Base-by-base conservation (phyloP, 1,140 invertebrate species). In the Zaprionus ghesquierei region DNA sequence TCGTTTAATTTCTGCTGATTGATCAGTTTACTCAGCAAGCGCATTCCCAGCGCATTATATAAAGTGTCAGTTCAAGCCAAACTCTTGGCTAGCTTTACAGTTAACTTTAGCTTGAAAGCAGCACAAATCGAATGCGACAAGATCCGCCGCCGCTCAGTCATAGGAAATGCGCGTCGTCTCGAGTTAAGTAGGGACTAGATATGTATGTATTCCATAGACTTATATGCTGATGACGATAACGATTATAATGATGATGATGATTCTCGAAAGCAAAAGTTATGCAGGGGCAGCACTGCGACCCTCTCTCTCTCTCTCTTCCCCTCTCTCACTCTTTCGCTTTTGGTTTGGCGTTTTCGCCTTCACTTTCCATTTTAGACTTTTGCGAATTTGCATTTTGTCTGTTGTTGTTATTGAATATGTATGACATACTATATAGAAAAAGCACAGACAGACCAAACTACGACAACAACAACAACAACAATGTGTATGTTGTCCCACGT, bases 281-380 rank as follows among this genome's bases (percentile, higher is more conserved):
- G 59, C 46, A 66, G 53, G 38, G n/a, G 59, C 46, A 66, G 53
- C 27, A 10, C 15, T 0, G 18, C 27, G 8, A 6, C 4, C 6
- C 51, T 22, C n/a, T n/a, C 15, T 3, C 33, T 2, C 13, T 33
- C 9, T 20, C 29, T 15, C 9, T 38, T 13, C 10, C 49, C 2
- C 22, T 23, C 12, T 23, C 13, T n/a, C 5, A 23, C 27, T 33
- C 8, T 62, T 77, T 66, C 60, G 58, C 35, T 53, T 79, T 78
- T 70, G 62, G 75, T 70, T 79, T 80, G 62, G 38, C 63, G 68
- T 76, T 85, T 85, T 76, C 64, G 81, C 77, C 69, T 71, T 86
- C 82, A 87, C 82, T 86, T 86, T 86, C 82, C 82, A 86, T 86
- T 86, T 86, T 79, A 80, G 75, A 87, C 58, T 54, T 86, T 87